A percentile compares a stretch with the other conserved stretches of the same genome.
phyloP scores from a whole-genome alignment of 2,113 vertebrate genomes.

The Psilopsiagon aurifrons region DNA sequence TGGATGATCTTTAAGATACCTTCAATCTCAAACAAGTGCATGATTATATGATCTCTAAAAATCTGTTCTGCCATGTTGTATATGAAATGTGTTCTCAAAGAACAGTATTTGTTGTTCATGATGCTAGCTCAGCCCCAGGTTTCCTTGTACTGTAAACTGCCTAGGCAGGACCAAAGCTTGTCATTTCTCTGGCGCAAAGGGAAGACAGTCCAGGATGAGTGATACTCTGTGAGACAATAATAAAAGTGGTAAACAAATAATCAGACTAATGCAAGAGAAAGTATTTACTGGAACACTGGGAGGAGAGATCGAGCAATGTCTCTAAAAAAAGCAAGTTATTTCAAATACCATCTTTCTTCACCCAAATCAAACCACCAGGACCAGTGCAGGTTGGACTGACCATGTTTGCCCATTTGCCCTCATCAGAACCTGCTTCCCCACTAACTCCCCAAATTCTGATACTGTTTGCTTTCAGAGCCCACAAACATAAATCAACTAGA shows the following conservation, averaged over 20 bases:
- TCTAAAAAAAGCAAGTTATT: not conserved
- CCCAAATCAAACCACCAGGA: not conserved
- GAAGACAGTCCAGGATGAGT: not conserved
- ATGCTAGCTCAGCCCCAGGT: not conserved
- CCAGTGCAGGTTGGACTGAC: not conserved
- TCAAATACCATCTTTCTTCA: not conserved
- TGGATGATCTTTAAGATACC: not conserved
- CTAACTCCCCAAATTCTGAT: not conserved
- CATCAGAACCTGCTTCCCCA: not conserved
- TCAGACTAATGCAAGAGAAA: not conserved
- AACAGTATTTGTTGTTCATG: not conserved
- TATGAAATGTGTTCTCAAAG: not conserved
- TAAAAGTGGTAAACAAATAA: not conserved
- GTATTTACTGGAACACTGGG: not conserved
- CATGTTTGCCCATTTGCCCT: accelerated
- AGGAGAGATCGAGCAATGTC: not conserved
- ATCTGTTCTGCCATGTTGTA: not conserved
- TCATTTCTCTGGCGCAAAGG: not conserved
- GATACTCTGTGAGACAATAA: not conserved
- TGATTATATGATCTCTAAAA: not conserved
- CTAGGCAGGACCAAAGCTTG: not conserved
- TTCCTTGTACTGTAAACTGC: not conserved
- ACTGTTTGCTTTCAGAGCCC: not conserved
- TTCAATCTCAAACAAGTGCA: not conserved
- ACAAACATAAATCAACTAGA: slow-evolving; percentile 1